A percentile compares a stretch with the other conserved stretches of the same genome.
These are phyloP conservation scores for Leucoraja ocellata DNA, from an alignment of 2,797 vertebrate genomes.

Conservation along the genomic window DNA sequence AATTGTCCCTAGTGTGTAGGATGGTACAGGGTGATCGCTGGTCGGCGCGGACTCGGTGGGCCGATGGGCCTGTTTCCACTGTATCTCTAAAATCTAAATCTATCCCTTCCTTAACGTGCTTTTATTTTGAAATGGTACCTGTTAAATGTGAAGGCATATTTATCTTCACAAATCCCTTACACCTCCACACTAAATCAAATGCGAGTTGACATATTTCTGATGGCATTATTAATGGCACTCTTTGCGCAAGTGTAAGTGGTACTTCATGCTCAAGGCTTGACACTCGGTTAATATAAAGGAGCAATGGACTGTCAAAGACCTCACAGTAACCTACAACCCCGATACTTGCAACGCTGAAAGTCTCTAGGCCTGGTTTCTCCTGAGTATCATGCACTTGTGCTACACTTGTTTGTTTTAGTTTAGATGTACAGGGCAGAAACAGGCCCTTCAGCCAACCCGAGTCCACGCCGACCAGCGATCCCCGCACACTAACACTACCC, in stretches of 20 bases:
- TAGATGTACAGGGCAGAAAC: too few relatives aligned
- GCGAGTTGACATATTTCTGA: neutral
- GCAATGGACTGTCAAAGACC: neutral
- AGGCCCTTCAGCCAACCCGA: too few relatives aligned
- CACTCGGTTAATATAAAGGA: neutral
- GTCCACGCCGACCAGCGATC: too few relatives aligned
- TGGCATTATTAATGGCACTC: neutral
- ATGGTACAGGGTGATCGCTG: too few relatives aligned
- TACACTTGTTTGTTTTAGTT: too few relatives aligned
- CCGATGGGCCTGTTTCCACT: too few relatives aligned
- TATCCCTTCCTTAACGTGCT: neutral
- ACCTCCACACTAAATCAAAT: neutral
- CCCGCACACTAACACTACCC: too few relatives aligned
- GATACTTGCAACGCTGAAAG: neutral
- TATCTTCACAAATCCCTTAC: neutral
- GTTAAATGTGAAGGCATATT: neutral
- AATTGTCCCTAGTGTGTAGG: too few relatives aligned
- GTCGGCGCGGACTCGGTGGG: too few relatives aligned
- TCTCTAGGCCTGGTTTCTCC: neutral
- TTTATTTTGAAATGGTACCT: neutral
- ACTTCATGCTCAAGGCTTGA: neutral
- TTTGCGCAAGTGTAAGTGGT: neutral
- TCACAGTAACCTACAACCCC: neutral
- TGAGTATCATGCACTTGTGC: neutral
- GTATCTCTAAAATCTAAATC: neutral